phyloP scores from a whole-genome alignment of 2,797 vertebrate genomes.

The Gobionotothen gibberifrons region DNA sequence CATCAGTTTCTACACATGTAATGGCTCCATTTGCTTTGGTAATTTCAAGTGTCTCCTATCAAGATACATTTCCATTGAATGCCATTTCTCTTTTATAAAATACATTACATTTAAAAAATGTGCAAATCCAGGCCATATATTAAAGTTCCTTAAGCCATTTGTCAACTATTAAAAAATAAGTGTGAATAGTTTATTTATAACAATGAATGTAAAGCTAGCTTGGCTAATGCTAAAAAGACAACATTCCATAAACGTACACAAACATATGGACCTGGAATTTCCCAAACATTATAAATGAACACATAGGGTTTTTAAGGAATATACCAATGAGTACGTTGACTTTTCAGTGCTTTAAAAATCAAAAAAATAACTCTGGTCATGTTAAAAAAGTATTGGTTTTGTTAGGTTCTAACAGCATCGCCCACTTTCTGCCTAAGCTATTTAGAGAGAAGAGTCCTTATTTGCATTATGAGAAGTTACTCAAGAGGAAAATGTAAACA shows the following conservation, averaged over 20 bases:
- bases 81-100: neutral
- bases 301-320: too few species aligned
- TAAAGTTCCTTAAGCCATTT: too few species aligned
- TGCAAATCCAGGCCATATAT: neutral
- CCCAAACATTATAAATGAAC: too few species aligned
- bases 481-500: neutral
- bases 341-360: too few species aligned
- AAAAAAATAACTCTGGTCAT: too few species aligned
- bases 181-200: neutral
- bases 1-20: too few species aligned
- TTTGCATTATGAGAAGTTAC: neutral
- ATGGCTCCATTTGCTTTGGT: neutral
- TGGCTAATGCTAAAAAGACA: too few species aligned
- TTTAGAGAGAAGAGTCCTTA: neutral
- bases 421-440: neutral
- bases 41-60: neutral
- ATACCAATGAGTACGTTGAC: too few species aligned
- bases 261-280: too few species aligned
- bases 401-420: too few species aligned
- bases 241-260: neutral
- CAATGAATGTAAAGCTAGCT: neutral
- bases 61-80: neutral
- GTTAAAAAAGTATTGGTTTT: too few species aligned
- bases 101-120: neutral
- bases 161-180: too few species aligned